Evolutionary conservation across 1,140 invertebrate genomes (phyloP).

Genomic region (Brachionus rotundiformis): DNA sequence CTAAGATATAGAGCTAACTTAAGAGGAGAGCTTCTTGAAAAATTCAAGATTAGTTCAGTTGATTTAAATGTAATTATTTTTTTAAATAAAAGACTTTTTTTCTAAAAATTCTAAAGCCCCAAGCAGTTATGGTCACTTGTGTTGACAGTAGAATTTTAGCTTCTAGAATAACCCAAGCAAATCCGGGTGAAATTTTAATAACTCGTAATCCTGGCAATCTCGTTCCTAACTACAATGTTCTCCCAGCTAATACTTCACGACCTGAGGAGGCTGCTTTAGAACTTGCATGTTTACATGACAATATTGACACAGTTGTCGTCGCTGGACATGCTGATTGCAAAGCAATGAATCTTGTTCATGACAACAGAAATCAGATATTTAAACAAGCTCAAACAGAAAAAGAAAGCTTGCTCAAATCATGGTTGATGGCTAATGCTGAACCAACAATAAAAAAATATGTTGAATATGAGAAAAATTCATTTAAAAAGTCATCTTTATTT

Average conservation of each 20-base stretch:
- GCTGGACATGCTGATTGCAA: conserved; percentile 97
- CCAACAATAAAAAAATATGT: conserved; percentile 80
- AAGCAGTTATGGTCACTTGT: conserved; percentile 92
- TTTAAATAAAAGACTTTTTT: conserved; percentile 63
- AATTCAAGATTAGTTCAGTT: conserved; percentile 7
- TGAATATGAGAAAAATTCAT: conserved; percentile 69
- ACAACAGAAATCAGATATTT: conserved; percentile 20
- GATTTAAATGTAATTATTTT: conserved; percentile 23
- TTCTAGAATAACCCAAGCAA: conserved; percentile 87
- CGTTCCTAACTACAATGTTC: conserved; percentile 56
- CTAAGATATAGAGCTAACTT: conserved; percentile 2
- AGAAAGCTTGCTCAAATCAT: conserved; percentile 75
- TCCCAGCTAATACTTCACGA: conserved; percentile 62
- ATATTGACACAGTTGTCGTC: conserved; percentile 87
- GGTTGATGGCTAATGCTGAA: conserved; percentile 82
- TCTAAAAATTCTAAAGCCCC: conserved; percentile 68
- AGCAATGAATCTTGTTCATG: conserved; percentile 53
- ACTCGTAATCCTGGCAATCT: conserved; percentile 80
- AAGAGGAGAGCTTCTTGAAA: conserved; percentile 13
- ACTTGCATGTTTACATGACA: conserved; percentile 86
- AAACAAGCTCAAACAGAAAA: conserved; percentile 23
- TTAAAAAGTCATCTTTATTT: conserved; percentile 23
- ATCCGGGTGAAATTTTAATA: conserved; percentile 95
- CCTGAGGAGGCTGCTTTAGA: conserved; percentile 92
- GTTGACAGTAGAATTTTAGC: conserved; percentile 96